Evolutionary conservation across 2,797 vertebrate species (phyloP), one percentile per base, ranked within the genome.

Genomic region (Aplochiton taeniatus): DNA sequence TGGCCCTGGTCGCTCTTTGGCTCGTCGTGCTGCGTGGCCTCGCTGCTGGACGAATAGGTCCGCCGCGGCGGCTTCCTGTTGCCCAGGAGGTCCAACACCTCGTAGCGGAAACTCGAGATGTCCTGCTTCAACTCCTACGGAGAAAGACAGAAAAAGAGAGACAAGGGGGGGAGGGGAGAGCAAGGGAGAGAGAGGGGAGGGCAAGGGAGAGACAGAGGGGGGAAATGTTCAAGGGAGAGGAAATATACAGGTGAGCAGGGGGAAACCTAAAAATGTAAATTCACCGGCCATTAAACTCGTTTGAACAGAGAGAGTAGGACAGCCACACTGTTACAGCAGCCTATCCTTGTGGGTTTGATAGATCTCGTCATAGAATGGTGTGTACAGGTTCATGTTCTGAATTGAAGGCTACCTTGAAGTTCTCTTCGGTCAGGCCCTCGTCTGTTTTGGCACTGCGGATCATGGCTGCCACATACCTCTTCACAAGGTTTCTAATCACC

Each of bases 61-160:
- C 94, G 92, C 43, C 93, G 88, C n/a, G 91, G 88, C 4, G 93
- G 93, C 79, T 94, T 95, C 66, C 94, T 90, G 46, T 95, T 95
- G 64, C 94, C 94, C 51, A 95, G 83, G 55, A 95, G 91, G 81
- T 95, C 94, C 49, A 95, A 91, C 47, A 95, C 94, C 85, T 95
- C 94, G 1, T 95, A 95, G 45, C 94, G 93, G 73, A 95, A 95
- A 67, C 94, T 95, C 4, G 94, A 95, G 69, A 95, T 95, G 77
- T 95, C 94, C 79, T 95, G 94, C 80, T 95, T 95, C 66, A 95
- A 78, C 83, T 95, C 94, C 94, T 95, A 82, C 55, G 68, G 65
- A 43, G 19, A 31, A 2, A 31, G 31, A 31, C 31, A 31, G 31
- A 31, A 3, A 2, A 6, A 31, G 6, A 31, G 54, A 19, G 49